Evolutionary conservation across 2,888 invertebrate genomes (phyloP), one percentile per base, ranked within the genome.

Genomic region (Lamproptera curius): DNA sequence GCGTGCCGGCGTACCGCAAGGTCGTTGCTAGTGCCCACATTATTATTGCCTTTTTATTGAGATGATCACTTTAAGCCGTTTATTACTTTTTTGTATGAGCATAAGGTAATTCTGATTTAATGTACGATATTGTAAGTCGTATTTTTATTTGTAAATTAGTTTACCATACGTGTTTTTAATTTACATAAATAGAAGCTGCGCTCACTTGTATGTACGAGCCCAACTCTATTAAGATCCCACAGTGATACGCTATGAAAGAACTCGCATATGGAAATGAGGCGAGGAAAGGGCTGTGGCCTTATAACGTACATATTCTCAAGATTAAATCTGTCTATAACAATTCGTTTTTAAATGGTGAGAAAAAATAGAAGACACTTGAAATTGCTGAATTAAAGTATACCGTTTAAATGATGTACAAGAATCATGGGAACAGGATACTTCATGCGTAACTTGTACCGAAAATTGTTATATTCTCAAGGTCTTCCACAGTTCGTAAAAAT

Each of bases 1-100:
- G 73, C 54, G 66, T 74, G 49, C 70, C 67, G 70, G 73, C 54
- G 67, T 75, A 50, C 70, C 68, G 53, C 81, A 82, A 80, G 82
- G 80, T 66, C 70, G 67, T 53, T 55, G 51, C 62, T 62, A 2
- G 55, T 52, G 41, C 62, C 56, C 50, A 48, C 48, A 53, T 28
- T 57, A 23, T 53, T 54, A 52, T 43, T 46, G 17, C 6, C 20
- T 42, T 48, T 43, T 48, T 49, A 33, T 43, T 39, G 17, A 48
- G 20, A 39, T 16, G 26, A 39, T 39, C 6, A 6, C 14, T 16
- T 42, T 33, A 42, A 40, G 23, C 13, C 5, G 8, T 26, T 36
- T 37, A 44, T 47, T 20, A 42, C 1, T 2, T 28, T 47, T 47
- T 38, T 38, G 37, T 20, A n/a, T n/a, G 11, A n/a, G n/a, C n/a